Evolutionary conservation across 2,113 vertebrate genomes (phyloP), one percentile per base, ranked within the genome.

Genomic region (Elaphurus davidianus): DNA sequence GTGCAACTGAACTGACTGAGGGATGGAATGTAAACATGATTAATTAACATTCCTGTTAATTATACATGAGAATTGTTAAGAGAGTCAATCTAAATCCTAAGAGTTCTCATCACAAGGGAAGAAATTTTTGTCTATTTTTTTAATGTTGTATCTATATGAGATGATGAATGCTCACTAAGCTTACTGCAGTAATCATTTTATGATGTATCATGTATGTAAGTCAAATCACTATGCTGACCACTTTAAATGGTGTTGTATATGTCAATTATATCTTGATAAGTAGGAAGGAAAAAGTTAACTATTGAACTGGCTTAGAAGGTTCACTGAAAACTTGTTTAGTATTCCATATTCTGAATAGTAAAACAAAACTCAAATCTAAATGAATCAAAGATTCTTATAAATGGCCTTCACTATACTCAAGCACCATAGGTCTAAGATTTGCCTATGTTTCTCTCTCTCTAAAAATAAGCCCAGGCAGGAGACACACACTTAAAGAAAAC

Each of bases 281-380:
- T 6, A 54, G 19, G 33, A 82, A 82, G 79, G 79, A 36, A 82
- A 84, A 57, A 57, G 76, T 47, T 36, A 90, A 74, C 27, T 79
- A 59, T 9, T 79, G 33, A 81, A 90, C 50, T 96, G 60, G 59
- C n/a, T 84, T 85, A 81, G 21, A 15, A 52, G 40, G 17, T 23
- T 45, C 76, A 84, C 76, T 92, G 43, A 74, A 96, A 76, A 71
- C 52, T 5, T 89, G 30, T 79, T 85, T 21, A 71, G 30, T 78
- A 74, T 55, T 78, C 82, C 62, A 95, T 33, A 88, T 62, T 79
- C 21, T 85, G 23, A 95, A 87, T 6, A 91, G 36, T 57, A 92
- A 93, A 95, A 95, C 25, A 92, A 95, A 95, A 40, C 23, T 71
- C 52, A 93, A 90, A 90, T 93, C 36, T 50, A 45, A 90, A 60